phyloP scores from a whole-genome alignment of 1,140 invertebrate genomes.

The Melipona quadrifasciata region DNA sequence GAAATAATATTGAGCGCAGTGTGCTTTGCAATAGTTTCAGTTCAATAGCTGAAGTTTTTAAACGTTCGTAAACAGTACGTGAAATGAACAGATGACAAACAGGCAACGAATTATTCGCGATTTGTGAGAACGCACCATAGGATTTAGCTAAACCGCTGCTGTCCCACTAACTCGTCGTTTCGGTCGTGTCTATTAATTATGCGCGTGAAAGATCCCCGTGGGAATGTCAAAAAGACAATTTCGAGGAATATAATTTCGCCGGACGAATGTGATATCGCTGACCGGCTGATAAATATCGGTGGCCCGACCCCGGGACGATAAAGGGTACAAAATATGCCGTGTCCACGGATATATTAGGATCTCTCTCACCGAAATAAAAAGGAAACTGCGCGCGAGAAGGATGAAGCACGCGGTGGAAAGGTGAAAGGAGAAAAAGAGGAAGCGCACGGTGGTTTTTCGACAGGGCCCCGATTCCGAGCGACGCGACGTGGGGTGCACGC shows the following conservation, averaged over 20 bases:
- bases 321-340: conserved; percentile 63
- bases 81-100: too few species aligned
- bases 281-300: conserved; percentile 60
- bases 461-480: conserved; percentile 3
- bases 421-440: conserved; percentile 31
- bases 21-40: too few species aligned
- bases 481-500: conserved; percentile 46
- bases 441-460: conserved; percentile 56
- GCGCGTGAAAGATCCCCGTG: conserved; percentile 43
- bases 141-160: neutral
- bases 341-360: conserved; percentile 66
- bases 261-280: conserved; percentile 54
- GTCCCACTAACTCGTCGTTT: neutral
- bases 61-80: too few species aligned
- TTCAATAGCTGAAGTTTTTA: too few species aligned
- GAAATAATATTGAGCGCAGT: too few species aligned
- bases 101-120: too few species aligned
- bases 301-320: conserved; percentile 56
- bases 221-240: conserved; percentile 63
- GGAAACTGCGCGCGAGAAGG: conserved; percentile 22
- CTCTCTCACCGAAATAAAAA: conserved; percentile 58
- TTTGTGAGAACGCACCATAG: too few species aligned
- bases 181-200: conserved; percentile 59
- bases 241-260: conserved; percentile 45
- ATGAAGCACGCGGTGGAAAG: conserved; percentile 25